Conservation (phyloP, 2,797 vertebrate species). For the Malacoctenus gilli region DNA sequence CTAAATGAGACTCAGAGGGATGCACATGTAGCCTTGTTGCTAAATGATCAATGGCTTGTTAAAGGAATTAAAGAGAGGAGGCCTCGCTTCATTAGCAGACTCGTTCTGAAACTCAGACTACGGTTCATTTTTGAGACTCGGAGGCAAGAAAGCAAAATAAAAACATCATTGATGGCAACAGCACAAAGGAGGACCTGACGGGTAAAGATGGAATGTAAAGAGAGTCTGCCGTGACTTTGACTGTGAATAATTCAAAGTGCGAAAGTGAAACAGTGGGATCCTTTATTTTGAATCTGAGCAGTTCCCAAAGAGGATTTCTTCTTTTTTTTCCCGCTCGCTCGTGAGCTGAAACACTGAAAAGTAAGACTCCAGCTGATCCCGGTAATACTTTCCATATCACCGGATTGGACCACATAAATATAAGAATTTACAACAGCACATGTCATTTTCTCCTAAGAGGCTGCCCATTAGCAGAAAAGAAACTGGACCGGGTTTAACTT, state of each 20-base stretch:
- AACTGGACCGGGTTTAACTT: conserved; percentile 80
- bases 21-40: conserved; percentile 68
- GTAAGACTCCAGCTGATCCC: conserved; percentile 45
- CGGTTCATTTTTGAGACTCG: conserved; percentile 58
- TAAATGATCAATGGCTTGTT: conserved; percentile 83
- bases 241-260: no score
- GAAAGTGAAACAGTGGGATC: no score
- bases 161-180: no score
- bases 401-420: conserved; percentile 63
- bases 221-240: no score
- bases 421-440: conserved; percentile 60
- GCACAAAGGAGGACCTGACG: no score
- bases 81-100: conserved; percentile 77
- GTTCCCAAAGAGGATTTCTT: no score
- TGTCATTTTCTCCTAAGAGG: conserved; percentile 66
- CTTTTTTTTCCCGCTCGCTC: conserved; percentile 50
- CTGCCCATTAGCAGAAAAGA: conserved; percentile 77
- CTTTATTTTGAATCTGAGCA: no score
- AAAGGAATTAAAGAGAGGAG: conserved; percentile 78
- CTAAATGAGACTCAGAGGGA: conserved; percentile 84
- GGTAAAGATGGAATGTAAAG: no score
- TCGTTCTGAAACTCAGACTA: conserved; percentile 68
- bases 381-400: conserved; percentile 46
- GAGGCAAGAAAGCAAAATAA: conserved; percentile 44
- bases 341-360: conserved; percentile 46